Evolutionary conservation across 2,797 vertebrate species (phyloP).

Genomic region (Xenops minutus): DNA sequence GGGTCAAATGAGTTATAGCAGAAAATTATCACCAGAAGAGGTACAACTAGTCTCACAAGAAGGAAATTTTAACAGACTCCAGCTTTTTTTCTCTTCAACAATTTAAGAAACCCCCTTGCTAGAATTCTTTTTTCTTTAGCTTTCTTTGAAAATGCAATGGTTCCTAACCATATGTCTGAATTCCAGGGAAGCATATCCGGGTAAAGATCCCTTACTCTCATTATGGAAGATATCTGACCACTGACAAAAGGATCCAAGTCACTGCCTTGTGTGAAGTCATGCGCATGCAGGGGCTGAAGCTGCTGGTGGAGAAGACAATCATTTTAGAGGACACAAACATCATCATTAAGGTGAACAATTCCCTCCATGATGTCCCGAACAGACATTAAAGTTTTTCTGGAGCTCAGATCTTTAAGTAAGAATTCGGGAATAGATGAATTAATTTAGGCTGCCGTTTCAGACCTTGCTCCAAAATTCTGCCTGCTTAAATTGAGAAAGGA

Average conservation of each 20-base stretch:
- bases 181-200: constrained; percentile 67
- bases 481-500: neutral
- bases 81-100: neutral
- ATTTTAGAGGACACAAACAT: constrained; percentile 73
- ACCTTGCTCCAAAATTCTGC: neutral
- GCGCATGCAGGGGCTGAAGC: neutral
- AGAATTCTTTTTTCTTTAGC: neutral
- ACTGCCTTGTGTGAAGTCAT: constrained; percentile 73
- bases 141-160: neutral
- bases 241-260: constrained; percentile 76
- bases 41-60: neutral
- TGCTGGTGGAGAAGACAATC: constrained; percentile 76
- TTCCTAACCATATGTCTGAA: neutral
- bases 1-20: neutral
- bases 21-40: neutral
- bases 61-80: neutral
- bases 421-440: neutral
- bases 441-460: neutral
- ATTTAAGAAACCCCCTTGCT: neutral
- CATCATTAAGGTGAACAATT: constrained; percentile 68
- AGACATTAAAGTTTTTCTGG: neutral
- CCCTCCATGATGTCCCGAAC: neutral
- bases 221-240: constrained; percentile 69
- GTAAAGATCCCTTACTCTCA: constrained; percentile 69
- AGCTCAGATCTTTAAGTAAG: neutral